These are phyloP conservation scores for Rhipidura dahli DNA, from an alignment of 2,113 vertebrate genomes.

Conservation along the genomic window DNA sequence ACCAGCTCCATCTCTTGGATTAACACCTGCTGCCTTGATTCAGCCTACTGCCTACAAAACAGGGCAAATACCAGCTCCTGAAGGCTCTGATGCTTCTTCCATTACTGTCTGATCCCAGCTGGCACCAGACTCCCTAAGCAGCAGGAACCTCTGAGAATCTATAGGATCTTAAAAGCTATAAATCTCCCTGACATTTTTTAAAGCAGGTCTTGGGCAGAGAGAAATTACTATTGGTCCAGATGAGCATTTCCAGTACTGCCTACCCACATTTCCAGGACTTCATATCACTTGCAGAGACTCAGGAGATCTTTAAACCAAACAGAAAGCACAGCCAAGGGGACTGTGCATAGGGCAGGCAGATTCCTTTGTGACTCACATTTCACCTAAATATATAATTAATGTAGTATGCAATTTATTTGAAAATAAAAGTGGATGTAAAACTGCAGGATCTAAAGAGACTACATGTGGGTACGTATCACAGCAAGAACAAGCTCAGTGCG, in stretches of 20 bases:
- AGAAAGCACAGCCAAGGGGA: not conserved
- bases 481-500: not conserved
- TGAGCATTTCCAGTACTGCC: not conserved
- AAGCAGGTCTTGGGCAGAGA: not conserved
- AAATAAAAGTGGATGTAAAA: slow-evolving; percentile 5
- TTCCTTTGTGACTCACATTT: not conserved
- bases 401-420: not conserved
- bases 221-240: not conserved
- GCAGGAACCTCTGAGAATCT: not conserved
- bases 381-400: slow-evolving; percentile 35
- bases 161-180: not conserved
- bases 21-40: not conserved
- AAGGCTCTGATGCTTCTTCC: not conserved
- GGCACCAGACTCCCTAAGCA: not conserved
- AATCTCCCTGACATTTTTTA: not conserved
- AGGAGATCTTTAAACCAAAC: not conserved
- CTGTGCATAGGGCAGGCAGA: not conserved
- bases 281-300: not conserved
- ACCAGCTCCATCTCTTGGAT: not conserved
- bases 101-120: not conserved
- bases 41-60: not conserved
- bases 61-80: not conserved
- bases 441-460: not conserved
- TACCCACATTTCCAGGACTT: not conserved
- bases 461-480: not conserved